phyloP scores from a whole-genome alignment of 2,797 vertebrate genomes.

The Sparus aurata region DNA sequence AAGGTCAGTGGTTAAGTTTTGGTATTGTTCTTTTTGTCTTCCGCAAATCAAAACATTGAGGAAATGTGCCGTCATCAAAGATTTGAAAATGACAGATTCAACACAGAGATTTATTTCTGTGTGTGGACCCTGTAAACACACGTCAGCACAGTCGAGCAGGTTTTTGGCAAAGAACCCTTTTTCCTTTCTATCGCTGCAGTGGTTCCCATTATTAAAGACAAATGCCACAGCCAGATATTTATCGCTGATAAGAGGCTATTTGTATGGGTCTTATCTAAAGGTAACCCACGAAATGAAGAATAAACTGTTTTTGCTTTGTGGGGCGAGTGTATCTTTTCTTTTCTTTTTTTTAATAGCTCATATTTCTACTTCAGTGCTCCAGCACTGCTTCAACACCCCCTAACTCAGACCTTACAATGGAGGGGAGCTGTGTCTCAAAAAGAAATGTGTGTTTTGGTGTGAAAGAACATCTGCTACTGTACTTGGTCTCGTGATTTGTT shows the following conservation, averaged over 20 bases:
- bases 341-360: slow-evolving; percentile 12
- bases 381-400: slow-evolving; percentile 16
- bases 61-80: not conserved
- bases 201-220: slow-evolving; percentile 47
- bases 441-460: slow-evolving; percentile 34
- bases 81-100: not conserved
- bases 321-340: slow-evolving; percentile 8
- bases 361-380: slow-evolving; percentile 28
- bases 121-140: slow-evolving; percentile 11
- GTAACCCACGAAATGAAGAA: slow-evolving; percentile 20
- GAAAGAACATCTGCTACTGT: slow-evolving; percentile 43
- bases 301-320: slow-evolving; percentile 32
- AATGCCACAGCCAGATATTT: slow-evolving; percentile 38
- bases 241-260: slow-evolving; percentile 35
- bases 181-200: slow-evolving; percentile 18
- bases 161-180: slow-evolving; percentile 16
- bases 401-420: slow-evolving; percentile 1
- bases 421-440: slow-evolving; percentile 16
- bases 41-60: slow-evolving; percentile 1
- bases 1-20: not conserved
- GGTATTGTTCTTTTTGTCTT: not conserved
- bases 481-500: slow-evolving; percentile 24
- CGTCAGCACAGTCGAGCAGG: slow-evolving; percentile 9
- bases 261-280: slow-evolving; percentile 34
- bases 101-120: slow-evolving; percentile 15